Evolutionary conservation across 35 echinoderm and acorn worm genomes (phyloP).

Genomic region (Anneissia japonica): DNA sequence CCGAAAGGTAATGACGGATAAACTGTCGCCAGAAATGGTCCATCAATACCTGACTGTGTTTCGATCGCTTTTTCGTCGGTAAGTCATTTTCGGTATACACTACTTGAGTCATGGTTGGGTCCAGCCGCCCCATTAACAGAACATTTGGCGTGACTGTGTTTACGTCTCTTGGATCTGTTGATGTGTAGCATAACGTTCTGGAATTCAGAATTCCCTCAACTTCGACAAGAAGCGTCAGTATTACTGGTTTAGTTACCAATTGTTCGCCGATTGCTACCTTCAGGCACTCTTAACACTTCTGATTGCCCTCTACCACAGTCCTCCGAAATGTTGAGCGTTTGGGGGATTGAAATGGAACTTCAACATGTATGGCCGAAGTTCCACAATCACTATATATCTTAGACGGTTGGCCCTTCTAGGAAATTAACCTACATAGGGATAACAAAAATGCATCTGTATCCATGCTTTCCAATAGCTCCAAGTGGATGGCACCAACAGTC

Average conservation of each 20-base stretch:
- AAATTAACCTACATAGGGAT: background rate
- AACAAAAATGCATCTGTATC: slow-evolving; percentile 4
- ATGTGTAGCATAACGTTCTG: no score
- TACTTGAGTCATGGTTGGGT: no score
- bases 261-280: background rate
- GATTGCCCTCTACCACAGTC: slow-evolving; percentile 4
- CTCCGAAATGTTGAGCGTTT: slow-evolving; percentile 1
- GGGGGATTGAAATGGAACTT: slow-evolving; percentile 19
- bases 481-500: background rate
- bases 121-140: no score
- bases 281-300: slow-evolving; percentile 14
- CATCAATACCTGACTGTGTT: slow-evolving; percentile 27
- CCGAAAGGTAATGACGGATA: slow-evolving; percentile 3
- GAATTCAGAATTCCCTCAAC: no score
- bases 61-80: slow-evolving; percentile 17
- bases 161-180: no score
- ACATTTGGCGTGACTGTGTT: no score
- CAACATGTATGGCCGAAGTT: background rate
- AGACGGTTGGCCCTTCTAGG: slow-evolving; percentile 3
- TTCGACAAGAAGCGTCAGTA: no score
- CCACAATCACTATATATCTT: slow-evolving; percentile 10
- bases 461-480: slow-evolving; percentile 9
- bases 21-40: slow-evolving; percentile 42
- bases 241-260: no score
- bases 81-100: no score